phyloP scores from a whole-genome alignment of 92 coral and sea anemone species.

The Bergia puertoricense region DNA sequence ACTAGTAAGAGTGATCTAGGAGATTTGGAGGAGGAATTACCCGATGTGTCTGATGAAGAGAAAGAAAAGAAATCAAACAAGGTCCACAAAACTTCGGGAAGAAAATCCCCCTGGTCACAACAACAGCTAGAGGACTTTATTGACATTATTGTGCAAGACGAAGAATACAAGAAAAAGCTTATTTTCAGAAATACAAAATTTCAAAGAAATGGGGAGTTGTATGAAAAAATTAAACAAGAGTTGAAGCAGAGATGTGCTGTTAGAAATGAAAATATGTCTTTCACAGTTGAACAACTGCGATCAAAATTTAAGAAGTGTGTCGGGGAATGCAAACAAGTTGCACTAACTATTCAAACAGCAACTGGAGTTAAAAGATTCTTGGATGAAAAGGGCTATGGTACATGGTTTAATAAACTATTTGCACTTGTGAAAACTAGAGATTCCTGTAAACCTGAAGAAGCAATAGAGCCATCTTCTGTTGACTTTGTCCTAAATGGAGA shows the following conservation, averaged over 20 bases:
- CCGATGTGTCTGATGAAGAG: conserved; percentile 35
- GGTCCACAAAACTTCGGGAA: conserved; percentile 4
- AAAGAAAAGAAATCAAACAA: conserved; percentile 8
- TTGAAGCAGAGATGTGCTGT: background rate
- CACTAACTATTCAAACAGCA: conserved; percentile 40
- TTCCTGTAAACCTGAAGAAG: conserved; percentile 34
- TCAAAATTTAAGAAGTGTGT: conserved; percentile 44
- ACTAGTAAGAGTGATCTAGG: conserved; percentile 2
- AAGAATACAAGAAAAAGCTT: conserved; percentile 12
- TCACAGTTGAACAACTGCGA: conserved; percentile 18
- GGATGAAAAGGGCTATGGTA: conserved; percentile 29
- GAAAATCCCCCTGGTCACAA: conserved; percentile 41
- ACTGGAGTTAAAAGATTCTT: conserved; percentile 32
- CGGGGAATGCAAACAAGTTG: conserved; percentile 28
- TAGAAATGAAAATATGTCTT: background rate
- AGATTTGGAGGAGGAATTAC: conserved; percentile 24
- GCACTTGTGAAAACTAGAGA: conserved; percentile 43
- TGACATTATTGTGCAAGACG: conserved; percentile 27
- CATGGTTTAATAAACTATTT: conserved; percentile 46
- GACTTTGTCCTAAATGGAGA: conserved; percentile 28
- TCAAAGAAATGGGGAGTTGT: conserved; percentile 36
- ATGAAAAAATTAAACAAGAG: background rate
- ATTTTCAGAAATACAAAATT: conserved; percentile 31
- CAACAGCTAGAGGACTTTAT: conserved; percentile 13
- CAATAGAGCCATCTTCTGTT: conserved; percentile 37